phyloP scores from a whole-genome alignment of 2,113 vertebrate genomes.

The Physeter macrocephalus region DNA sequence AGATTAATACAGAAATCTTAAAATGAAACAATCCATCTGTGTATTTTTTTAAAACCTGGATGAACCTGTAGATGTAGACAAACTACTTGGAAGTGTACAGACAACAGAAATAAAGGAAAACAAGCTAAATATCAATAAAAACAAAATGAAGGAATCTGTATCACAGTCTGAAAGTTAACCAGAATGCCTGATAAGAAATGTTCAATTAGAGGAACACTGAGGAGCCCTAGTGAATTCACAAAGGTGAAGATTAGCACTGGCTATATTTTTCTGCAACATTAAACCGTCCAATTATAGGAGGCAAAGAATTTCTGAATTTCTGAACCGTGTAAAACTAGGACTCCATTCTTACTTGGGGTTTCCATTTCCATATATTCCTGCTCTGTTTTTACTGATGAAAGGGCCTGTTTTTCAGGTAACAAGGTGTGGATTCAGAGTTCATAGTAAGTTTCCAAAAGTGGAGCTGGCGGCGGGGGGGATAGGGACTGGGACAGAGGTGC shows the following conservation, averaged over 20 bases:
- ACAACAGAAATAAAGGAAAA: slow-evolving; percentile 20
- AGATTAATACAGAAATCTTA: slow-evolving; percentile 26
- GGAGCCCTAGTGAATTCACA: background rate
- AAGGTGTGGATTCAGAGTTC: slow-evolving; percentile 12
- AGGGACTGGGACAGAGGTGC: background rate
- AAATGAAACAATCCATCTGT: background rate
- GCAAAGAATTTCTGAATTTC: slow-evolving; percentile 38
- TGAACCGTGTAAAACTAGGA: slow-evolving; percentile 18
- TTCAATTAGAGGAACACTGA: background rate
- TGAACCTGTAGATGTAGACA: background rate
- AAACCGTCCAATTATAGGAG: background rate
- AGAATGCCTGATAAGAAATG: background rate
- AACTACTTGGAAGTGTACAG: background rate
- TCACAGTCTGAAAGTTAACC: background rate
- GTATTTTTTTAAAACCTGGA: background rate
- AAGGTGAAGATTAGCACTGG: background rate
- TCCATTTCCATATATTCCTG: slow-evolving; percentile 29
- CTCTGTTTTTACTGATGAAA: background rate
- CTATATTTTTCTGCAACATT: slow-evolving; percentile 2
- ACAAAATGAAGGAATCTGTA: slow-evolving; percentile 29
- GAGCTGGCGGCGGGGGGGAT: background rate
- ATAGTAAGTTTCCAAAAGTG: background rate
- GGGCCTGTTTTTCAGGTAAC: background rate
- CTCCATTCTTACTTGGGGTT: background rate
- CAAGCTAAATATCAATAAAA: background rate